These are phyloP conservation scores for Wasmannia auropunctata DNA, from an alignment of 1,140 invertebrate genomes.

Conservation along the genomic window DNA sequence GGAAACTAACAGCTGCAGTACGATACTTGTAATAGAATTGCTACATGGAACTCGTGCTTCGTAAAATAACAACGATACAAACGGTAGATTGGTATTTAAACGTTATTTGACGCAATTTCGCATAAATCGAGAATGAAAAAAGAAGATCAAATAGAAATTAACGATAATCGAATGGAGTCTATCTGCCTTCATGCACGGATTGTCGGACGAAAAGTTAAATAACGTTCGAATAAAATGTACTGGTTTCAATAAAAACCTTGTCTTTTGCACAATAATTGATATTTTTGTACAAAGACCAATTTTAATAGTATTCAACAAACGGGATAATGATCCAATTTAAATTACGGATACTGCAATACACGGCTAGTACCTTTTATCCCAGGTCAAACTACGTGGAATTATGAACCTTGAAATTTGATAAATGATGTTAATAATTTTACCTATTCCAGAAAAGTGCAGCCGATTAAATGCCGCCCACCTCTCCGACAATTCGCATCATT, in stretches of 20 bases:
- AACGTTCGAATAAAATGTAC: background rate
- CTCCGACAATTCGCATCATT: conserved; percentile 29
- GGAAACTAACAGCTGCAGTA: background rate
- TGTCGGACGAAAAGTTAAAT: background rate
- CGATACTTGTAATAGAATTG: background rate
- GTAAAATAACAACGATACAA: background rate
- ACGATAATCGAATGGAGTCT: background rate
- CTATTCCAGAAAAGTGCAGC: conserved; percentile 25
- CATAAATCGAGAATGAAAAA: background rate
- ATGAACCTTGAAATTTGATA: conserved; percentile 19
- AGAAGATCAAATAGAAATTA: background rate
- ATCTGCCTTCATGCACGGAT: background rate
- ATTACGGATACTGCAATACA: background rate
- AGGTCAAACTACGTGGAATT: background rate
- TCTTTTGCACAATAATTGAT: background rate
- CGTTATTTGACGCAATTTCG: background rate
- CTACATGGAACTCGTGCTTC: background rate
- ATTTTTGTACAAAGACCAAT: conserved; percentile 29
- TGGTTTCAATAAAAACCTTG: background rate
- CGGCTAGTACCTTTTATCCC: background rate
- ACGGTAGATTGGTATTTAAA: background rate
- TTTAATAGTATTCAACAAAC: conserved; percentile 18
- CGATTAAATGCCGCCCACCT: conserved; percentile 17
- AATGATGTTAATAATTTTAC: conserved; percentile 30
- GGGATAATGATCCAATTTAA: conserved; percentile 12